phyloP scores from a whole-genome alignment of 2,888 invertebrate genomes.

The Lordiphosa andalusiaca region DNA sequence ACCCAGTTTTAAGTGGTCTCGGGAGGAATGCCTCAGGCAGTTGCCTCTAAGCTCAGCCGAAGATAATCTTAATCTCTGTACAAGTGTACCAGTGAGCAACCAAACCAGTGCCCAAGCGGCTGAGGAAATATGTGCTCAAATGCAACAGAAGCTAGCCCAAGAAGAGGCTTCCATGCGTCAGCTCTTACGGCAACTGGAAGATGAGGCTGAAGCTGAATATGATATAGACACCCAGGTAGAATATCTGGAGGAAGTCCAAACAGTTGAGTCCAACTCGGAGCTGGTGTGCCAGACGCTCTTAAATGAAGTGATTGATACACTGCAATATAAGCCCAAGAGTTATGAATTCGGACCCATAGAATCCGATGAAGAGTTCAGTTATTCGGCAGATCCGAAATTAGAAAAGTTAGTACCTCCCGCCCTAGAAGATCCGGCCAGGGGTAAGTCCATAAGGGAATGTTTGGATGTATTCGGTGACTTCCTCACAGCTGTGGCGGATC shows the following conservation, averaged over 20 bases:
- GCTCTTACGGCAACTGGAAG: conserved; percentile 62
- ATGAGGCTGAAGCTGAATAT: conserved; percentile 45
- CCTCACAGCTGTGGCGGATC: conserved; percentile 20
- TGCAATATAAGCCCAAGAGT: conserved; percentile 38
- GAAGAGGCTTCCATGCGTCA: conserved; percentile 56
- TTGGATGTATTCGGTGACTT: conserved; percentile 51
- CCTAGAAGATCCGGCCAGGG: conserved; percentile 42
- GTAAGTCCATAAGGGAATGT: conserved; percentile 59
- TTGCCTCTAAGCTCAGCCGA: conserved; percentile 16
- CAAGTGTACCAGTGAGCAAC: conserved; percentile 1
- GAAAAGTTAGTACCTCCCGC: conserved; percentile 28
- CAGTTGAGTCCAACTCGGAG: conserved; percentile 19
- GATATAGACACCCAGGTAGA: conserved; percentile 34
- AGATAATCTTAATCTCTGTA: neutral
- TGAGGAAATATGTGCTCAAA: conserved; percentile 28
- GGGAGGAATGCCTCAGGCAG: conserved; percentile 48
- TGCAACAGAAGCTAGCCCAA: conserved; percentile 38
- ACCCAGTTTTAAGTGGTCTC: conserved; percentile 39
- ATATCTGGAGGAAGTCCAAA: conserved; percentile 5
- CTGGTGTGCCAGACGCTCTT: conserved; percentile 44
- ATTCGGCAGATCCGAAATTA: conserved; percentile 34
- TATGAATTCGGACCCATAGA: conserved; percentile 57
- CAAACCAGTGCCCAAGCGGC: conserved; percentile 34
- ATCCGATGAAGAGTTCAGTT: conserved; percentile 63
- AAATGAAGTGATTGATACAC: conserved; percentile 46